A percentile compares a stretch with the other conserved stretches of the same genome.
Evolutionary conservation across 2,888 invertebrate genomes (phyloP).

Genomic region (Thecocarcelia acutangulata): DNA sequence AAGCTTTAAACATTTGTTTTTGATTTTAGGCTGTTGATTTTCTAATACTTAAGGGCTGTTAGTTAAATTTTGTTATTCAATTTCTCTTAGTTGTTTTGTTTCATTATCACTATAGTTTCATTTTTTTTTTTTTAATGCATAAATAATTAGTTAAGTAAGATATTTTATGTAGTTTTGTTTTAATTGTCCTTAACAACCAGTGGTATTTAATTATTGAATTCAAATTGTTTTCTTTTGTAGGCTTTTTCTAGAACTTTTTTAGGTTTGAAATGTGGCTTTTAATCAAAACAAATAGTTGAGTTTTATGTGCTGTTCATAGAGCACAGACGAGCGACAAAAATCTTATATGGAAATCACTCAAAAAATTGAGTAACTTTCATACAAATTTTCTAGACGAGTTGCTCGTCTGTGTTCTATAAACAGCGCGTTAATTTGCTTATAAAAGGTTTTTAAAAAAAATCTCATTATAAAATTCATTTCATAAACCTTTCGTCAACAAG

Average conservation of each 20-base stretch:
- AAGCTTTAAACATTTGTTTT: conserved; percentile 22
- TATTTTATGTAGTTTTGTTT: conserved; percentile 4
- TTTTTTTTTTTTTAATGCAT: conserved; percentile 16
- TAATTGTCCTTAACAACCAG: conserved; percentile 65
- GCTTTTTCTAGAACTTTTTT: conserved; percentile 12
- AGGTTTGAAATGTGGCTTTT: no score
- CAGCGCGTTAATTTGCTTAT: no score
- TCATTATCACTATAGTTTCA: conserved; percentile 11
- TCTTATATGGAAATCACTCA: no score
- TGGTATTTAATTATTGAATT: conserved; percentile 59
- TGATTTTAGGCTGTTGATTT: conserved; percentile 57
- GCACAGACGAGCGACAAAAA: no score
- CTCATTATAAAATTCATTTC: no score
- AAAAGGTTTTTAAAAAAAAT: no score
- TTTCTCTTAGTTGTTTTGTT: conserved; percentile 13
- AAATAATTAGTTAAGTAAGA: conserved; percentile 24
- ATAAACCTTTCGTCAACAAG: no score
- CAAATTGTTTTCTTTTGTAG: conserved; percentile 25
- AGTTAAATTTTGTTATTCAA: neutral
- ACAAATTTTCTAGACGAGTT: no score
- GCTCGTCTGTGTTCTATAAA: no score
- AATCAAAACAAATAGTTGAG: no score
- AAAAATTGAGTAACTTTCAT: no score
- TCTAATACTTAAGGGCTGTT: neutral
- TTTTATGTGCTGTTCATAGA: no score